Conservation (phyloP, 2,888 invertebrate genomes). For the Parnassius orleans region DNA sequence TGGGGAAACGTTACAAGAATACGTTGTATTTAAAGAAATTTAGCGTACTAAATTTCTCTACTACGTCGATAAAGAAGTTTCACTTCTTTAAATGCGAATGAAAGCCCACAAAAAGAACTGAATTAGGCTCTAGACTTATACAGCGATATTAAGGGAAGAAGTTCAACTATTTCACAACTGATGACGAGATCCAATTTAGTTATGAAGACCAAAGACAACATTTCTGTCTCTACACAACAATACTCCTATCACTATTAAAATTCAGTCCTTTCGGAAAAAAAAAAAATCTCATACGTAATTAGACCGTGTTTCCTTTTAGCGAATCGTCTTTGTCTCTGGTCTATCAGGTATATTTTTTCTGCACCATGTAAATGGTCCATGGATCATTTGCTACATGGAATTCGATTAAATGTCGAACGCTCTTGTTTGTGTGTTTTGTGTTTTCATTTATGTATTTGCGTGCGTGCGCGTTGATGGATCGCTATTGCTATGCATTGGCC, state of each 20-base stretch:
- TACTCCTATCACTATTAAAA: conserved; percentile 9
- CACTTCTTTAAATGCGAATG: too few species aligned
- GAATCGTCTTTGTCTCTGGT: conserved; percentile 1
- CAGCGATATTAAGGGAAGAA: too few species aligned
- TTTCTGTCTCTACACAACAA: neutral
- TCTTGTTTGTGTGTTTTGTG: neutral
- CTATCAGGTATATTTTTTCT: conserved; percentile 13
- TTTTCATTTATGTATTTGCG: conserved; percentile 4
- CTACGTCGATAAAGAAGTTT: too few species aligned
- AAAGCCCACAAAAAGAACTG: too few species aligned
- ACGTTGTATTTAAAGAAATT: too few species aligned
- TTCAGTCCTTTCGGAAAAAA: conserved; percentile 4
- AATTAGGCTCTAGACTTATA: too few species aligned
- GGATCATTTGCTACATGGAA: conserved; percentile 20
- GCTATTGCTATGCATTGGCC: conserved; percentile 15
- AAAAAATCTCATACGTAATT: neutral
- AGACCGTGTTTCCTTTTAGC: neutral
- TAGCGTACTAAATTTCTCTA: too few species aligned
- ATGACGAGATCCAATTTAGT: neutral
- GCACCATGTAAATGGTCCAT: conserved; percentile 5
- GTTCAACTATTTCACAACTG: too few species aligned
- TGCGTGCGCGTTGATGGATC: conserved; percentile 7
- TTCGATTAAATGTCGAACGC: conserved; percentile 20
- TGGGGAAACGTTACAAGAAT: too few species aligned
- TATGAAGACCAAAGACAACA: neutral